Conservation (phyloP, 2,113 vertebrate genomes). For the Hyperopisus bebe region DNA sequence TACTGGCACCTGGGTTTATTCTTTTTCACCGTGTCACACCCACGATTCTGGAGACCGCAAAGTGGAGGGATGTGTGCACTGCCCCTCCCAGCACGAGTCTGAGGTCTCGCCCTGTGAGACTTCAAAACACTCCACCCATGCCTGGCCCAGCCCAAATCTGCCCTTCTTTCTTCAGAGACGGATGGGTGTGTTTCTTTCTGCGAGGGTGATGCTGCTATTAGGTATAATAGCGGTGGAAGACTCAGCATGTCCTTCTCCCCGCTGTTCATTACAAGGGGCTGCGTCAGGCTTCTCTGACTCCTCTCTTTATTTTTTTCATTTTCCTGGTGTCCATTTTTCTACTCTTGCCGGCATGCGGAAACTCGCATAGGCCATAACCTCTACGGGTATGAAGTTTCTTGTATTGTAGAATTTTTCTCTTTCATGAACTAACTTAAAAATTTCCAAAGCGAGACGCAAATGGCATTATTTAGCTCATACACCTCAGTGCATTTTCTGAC, state of each 20-base stretch:
- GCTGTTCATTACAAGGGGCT: constrained; percentile 21
- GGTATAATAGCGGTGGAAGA: constrained; percentile 25
- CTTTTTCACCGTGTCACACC: constrained; percentile 39
- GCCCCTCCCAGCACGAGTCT: neutral
- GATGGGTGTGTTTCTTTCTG: constrained; percentile 25
- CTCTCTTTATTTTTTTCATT: neutral
- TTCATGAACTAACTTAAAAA: neutral
- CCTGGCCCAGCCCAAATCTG: constrained; percentile 32
- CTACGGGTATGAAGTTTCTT: neutral
- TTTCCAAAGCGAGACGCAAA: neutral
- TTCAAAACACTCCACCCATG: constrained; percentile 25
- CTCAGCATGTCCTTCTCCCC: constrained; percentile 16
- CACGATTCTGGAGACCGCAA: constrained; percentile 36
- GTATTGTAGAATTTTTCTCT: neutral
- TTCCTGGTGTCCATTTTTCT: neutral
- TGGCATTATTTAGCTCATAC: neutral
- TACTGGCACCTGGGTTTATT: neutral
- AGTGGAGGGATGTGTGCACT: constrained; percentile 14
- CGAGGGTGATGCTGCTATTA: constrained; percentile 30
- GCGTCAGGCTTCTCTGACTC: neutral
- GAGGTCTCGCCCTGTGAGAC: neutral
- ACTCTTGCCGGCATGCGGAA: neutral
- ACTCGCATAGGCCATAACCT: neutral
- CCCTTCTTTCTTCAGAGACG: constrained; percentile 42
- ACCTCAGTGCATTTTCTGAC: neutral